A percentile compares a stretch with the other conserved stretches of the same genome.
These are phyloP conservation scores for Melitaea athalia DNA, from an alignment of 2,888 invertebrate genomes.

Conservation along the genomic window DNA sequence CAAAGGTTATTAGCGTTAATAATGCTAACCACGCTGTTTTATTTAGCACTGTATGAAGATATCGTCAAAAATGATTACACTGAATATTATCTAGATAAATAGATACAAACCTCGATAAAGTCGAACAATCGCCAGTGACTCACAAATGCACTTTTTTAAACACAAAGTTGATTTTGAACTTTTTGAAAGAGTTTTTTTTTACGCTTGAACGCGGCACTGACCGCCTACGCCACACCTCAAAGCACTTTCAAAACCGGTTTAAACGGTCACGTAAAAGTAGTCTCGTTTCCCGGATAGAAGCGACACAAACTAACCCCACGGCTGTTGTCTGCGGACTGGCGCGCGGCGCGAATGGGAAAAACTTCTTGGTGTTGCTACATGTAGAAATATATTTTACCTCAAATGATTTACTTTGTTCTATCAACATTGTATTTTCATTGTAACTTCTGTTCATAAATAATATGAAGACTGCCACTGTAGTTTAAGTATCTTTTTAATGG, in stretches of 20 bases:
- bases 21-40: constrained; percentile 2
- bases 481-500: too few relatives aligned
- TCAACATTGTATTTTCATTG: neutral
- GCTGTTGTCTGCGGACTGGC: constrained; percentile 56
- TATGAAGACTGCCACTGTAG: too few relatives aligned
- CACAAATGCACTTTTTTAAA: constrained; percentile 40
- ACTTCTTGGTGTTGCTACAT: constrained; percentile 34
- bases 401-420: neutral
- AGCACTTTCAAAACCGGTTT: constrained; percentile 76
- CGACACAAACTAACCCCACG: constrained; percentile 49
- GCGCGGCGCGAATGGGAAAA: constrained; percentile 50
- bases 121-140: constrained; percentile 26
- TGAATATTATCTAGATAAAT: constrained; percentile 33
- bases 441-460: neutral
- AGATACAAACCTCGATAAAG: constrained; percentile 40
- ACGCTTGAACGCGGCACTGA: constrained; percentile 68
- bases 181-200: constrained; percentile 57
- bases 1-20: constrained; percentile 1
- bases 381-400: neutral
- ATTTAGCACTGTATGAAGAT: constrained; percentile 13
- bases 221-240: constrained; percentile 74
- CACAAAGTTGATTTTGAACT: constrained; percentile 49
- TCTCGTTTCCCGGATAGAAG: constrained; percentile 47
- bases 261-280: constrained; percentile 73
- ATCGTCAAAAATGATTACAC: constrained; percentile 18